phyloP scores from a whole-genome alignment of 2,888 invertebrate genomes.

The Drosophila acutilabella region DNA sequence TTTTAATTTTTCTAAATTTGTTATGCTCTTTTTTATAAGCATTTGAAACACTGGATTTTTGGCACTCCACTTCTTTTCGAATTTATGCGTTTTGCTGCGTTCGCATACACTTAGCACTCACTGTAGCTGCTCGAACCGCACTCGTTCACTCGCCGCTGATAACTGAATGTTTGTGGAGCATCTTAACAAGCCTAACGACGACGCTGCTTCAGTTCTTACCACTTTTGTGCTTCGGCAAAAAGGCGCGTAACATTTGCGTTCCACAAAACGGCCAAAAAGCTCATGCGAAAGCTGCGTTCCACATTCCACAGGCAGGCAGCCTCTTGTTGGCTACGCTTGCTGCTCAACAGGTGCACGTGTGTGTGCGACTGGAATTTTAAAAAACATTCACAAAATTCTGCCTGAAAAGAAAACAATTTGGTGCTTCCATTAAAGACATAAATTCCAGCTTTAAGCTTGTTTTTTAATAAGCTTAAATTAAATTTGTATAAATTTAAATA shows the following conservation, averaged over 20 bases:
- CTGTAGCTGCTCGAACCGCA: slow-evolving; percentile 59
- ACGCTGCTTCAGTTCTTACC: slow-evolving; percentile 59
- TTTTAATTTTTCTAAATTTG: not conserved
- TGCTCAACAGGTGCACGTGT: slow-evolving; percentile 61
- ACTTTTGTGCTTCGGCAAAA: slow-evolving; percentile 58
- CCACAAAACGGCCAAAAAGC: slow-evolving; percentile 65
- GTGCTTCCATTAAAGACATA: too few relatives aligned
- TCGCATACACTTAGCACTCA: not conserved
- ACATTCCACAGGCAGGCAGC: slow-evolving; percentile 23
- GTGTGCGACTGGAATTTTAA: slow-evolving; percentile 7
- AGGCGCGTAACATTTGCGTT: slow-evolving; percentile 66
- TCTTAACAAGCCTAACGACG: slow-evolving; percentile 66
- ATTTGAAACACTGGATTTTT: slow-evolving; percentile 2
- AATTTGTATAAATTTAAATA: too few relatives aligned
- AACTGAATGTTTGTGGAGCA: slow-evolving; percentile 56
- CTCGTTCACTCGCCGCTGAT: slow-evolving; percentile 65
- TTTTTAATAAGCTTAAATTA: too few relatives aligned
- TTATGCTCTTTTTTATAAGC: not conserved
- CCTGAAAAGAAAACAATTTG: too few relatives aligned
- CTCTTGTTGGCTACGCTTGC: slow-evolving; percentile 23
- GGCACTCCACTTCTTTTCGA: not conserved
- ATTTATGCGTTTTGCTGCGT: slow-evolving; percentile 2
- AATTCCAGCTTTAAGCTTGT: too few relatives aligned
- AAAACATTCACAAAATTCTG: slow-evolving; percentile 3
- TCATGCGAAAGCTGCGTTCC: slow-evolving; percentile 66